phyloP scores from a whole-genome alignment of 2,113 vertebrate genomes.

The Clarias macrocephalus region DNA sequence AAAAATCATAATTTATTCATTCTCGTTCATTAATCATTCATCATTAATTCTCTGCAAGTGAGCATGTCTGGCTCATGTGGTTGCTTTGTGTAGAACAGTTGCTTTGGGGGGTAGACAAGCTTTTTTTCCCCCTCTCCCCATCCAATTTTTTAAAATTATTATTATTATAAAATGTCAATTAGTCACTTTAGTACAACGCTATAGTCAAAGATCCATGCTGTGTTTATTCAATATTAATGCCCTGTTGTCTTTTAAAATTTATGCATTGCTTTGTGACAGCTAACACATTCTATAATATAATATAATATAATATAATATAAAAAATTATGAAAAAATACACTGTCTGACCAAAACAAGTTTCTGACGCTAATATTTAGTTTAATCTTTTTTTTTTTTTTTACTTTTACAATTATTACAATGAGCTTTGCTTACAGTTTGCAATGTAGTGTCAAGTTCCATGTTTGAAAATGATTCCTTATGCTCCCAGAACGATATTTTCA shows the following conservation, averaged over 20 bases:
- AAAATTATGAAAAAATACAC: background rate
- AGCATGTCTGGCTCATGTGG: background rate
- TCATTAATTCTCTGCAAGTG: constrained; percentile 51
- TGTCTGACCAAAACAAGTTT: no score
- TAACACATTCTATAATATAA: background rate
- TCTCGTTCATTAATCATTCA: constrained; percentile 40
- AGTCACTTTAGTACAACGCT: background rate
- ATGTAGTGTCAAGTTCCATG: no score
- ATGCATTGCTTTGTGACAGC: background rate
- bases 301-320: background rate
- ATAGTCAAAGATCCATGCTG: background rate
- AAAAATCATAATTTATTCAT: constrained; percentile 69
- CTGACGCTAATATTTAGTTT: no score
- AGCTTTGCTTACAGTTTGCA: no score
- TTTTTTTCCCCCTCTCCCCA: constrained; percentile 51
- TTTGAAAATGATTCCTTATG: no score
- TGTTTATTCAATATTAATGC: background rate
- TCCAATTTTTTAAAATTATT: background rate
- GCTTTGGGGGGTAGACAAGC: constrained; percentile 57
- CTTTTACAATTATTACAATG: no score
- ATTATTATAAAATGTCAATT: background rate
- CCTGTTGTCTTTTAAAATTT: background rate
- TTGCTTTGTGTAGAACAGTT: constrained; percentile 54
- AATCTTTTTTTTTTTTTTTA: no score
- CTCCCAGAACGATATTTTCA: no score